Base-by-base conservation (phyloP, 2,113 vertebrate genomes). In the Anolis carolinensis region DNA sequence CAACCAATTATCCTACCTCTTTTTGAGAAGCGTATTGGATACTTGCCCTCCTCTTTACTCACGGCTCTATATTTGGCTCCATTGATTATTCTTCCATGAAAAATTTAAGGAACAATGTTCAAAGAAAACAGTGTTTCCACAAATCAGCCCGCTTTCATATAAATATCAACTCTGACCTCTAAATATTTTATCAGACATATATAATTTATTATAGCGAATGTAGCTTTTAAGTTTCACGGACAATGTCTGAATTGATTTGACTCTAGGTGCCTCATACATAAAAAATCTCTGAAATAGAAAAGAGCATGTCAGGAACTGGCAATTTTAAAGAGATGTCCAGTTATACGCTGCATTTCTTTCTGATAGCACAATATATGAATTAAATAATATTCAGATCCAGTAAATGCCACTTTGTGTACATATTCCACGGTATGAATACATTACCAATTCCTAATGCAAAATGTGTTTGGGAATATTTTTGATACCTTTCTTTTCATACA, bases 181-280 rank as follows among this genome's bases (percentile, higher is more conserved):
- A 84, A 88, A 88, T 84, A 67, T 88, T 88, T 88, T 25, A 88
- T 80, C 44, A 72, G 39, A 16, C 70, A 84, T 75, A n/a, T 75
- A 84, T 88, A 81, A 84, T 84, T 67, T 88, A 81, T 84, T 55
- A 84, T 68, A n/a, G 59, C 67, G 59, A 77, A 74, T 80, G 44
- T 74, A 74, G 70, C 80, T 87, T 78, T 83, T 87, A 78, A 72
- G 52, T 83, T 71, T 70, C 81, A 62, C 62, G 72, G 52, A 30
- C 25, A 88, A 82, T 23, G n/a, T n/a, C 44, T 74, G 77, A 55
- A 80, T 84, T 84, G 80, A 65, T 65, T 80, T 84, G 59, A 67
- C 59, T 74, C 39, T 11, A 25, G 59, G 32, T 48, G 48, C 10
- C 72, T 84, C 20, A 44, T 65, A 39, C 20, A 67, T 83, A 63